Percentiles rank a stretch among this genome's conserved stretches.
Conservation (phyloP, 2,888 invertebrate genomes). For the Patella ulyssiponensis region DNA sequence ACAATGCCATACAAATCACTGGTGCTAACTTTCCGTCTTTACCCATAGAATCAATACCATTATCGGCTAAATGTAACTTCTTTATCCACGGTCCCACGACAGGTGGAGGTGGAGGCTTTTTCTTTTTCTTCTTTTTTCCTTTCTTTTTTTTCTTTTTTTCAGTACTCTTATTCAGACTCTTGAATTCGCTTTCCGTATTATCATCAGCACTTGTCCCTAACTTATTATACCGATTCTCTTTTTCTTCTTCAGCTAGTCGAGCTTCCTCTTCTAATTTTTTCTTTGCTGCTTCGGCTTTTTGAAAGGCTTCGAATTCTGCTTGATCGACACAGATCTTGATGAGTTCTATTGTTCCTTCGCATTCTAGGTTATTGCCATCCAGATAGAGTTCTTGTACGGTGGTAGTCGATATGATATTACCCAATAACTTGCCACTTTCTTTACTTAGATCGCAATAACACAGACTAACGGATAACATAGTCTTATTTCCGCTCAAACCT, state of each 20-base stretch:
- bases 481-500: constrained; percentile 62
- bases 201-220: constrained; percentile 22
- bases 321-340: constrained; percentile 66
- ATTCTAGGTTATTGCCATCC: constrained; percentile 70
- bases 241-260: constrained; percentile 51
- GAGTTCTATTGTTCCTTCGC: constrained; percentile 67
- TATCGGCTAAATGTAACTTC: constrained; percentile 71
- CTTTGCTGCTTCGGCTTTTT: constrained; percentile 58
- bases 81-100: constrained; percentile 69
- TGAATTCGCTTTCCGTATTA: constrained; percentile 18
- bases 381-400: constrained; percentile 68
- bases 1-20: constrained; percentile 64
- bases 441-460: constrained; percentile 67
- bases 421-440: constrained; percentile 63
- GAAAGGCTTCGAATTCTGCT: constrained; percentile 63
- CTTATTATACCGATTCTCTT: constrained; percentile 35
- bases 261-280: constrained; percentile 62
- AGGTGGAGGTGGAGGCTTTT: constrained; percentile 63
- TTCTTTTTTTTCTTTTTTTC: constrained; percentile 60
- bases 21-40: constrained; percentile 62
- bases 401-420: constrained; percentile 63
- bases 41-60: constrained; percentile 67
- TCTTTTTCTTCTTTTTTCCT: constrained; percentile 68
- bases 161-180: constrained; percentile 31
- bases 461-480: constrained; percentile 65